Conservation (phyloP, 2,113 vertebrate species). For the Cariama cristata region DNA sequence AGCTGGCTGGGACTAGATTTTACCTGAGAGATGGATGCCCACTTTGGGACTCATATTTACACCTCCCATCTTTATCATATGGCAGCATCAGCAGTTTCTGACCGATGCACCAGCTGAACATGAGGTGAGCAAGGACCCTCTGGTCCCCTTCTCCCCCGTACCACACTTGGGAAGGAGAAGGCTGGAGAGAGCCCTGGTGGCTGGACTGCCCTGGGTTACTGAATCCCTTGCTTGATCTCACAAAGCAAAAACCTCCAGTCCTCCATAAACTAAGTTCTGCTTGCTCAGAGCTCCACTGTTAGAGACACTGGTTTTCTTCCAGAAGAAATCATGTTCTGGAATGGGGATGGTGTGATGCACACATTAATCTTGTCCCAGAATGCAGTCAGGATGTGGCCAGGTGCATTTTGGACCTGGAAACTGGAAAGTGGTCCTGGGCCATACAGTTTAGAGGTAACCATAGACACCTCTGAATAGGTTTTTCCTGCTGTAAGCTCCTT, state of each 20-base stretch:
- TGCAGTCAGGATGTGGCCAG: neutral
- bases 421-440: neutral
- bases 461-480: neutral
- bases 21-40: neutral
- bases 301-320: neutral
- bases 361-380: neutral
- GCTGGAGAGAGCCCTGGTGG: neutral
- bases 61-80: neutral
- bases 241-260: neutral
- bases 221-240: neutral
- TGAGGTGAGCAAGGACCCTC: neutral
- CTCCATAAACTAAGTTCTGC: neutral
- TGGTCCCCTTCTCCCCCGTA: neutral
- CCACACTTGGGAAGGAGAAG: neutral
- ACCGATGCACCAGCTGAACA: neutral
- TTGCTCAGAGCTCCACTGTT: neutral
- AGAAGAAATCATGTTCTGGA: neutral
- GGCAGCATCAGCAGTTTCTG: neutral
- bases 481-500: neutral
- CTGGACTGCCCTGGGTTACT: fast-evolving
- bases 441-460: neutral
- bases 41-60: neutral
- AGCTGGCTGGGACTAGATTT: neutral
- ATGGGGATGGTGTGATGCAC: neutral
- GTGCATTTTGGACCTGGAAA: neutral